Conservation (phyloP, 2,113 vertebrate genomes). For the Megaptera novaeangliae region DNA sequence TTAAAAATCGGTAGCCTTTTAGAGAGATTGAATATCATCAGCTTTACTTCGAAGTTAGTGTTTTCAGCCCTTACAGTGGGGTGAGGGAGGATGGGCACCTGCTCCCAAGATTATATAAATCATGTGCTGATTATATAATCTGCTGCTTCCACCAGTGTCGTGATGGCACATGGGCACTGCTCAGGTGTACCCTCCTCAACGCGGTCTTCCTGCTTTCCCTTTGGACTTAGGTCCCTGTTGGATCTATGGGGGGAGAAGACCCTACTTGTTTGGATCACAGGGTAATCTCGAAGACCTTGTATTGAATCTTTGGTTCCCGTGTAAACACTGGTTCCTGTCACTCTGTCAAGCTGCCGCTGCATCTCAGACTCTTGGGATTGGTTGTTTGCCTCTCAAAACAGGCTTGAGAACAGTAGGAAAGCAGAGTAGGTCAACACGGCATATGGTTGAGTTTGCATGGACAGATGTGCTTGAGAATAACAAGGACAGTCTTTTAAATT, state of each 20-base stretch:
- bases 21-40: background rate
- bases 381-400: conserved; percentile 47
- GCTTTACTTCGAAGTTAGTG: background rate
- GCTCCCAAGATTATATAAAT: background rate
- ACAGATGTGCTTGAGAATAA: conserved; percentile 37
- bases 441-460: conserved; percentile 34
- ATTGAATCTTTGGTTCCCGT: background rate
- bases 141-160: rapidly evolving
- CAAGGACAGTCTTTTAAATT: background rate
- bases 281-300: background rate
- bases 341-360: background rate
- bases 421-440: conserved; percentile 18
- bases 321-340: background rate
- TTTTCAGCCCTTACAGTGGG: conserved; percentile 17
- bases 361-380: background rate
- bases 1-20: conserved; percentile 17
- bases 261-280: background rate
- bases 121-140: background rate
- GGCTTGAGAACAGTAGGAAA: background rate
- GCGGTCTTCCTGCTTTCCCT: background rate
- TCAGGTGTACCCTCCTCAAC: background rate
- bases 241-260: background rate
- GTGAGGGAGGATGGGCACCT: background rate
- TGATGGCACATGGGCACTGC: rapidly evolving
- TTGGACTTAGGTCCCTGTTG: background rate